Conservation (phyloP, 2,888 invertebrate species). For the Hesperia comma region DNA sequence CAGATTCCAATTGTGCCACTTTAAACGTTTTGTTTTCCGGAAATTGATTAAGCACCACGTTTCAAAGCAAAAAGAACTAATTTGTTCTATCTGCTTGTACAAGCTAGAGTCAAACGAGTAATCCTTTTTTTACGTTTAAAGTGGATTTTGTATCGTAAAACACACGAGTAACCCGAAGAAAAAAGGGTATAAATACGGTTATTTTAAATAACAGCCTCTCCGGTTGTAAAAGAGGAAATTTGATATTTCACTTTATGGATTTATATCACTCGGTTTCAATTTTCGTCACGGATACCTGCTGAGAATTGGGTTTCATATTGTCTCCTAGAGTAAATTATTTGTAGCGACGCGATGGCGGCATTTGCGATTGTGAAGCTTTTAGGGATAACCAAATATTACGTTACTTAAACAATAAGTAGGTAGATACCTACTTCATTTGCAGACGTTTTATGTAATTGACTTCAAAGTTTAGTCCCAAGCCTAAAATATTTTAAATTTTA, state of each 20-base stretch:
- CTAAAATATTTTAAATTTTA: no score
- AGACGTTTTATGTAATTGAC: no score
- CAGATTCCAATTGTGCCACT: conserved; percentile 69
- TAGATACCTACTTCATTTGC: no score
- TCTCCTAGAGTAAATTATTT: conserved; percentile 31
- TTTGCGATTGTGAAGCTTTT: conserved; percentile 4
- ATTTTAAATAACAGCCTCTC: conserved; percentile 30
- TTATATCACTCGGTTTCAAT: conserved; percentile 67
- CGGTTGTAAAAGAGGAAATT: conserved; percentile 37
- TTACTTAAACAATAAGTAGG: no score
- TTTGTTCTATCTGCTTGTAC: conserved; percentile 18
- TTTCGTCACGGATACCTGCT: conserved; percentile 59
- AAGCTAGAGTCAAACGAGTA: conserved; percentile 4
- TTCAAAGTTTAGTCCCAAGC: no score
- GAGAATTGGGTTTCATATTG: conserved; percentile 50
- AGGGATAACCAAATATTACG: conserved; percentile 4
- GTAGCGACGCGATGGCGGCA: conserved; percentile 5
- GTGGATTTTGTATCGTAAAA: conserved; percentile 1
- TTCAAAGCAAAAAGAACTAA: conserved; percentile 36
- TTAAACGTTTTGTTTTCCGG: conserved; percentile 67
- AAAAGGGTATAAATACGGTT: conserved; percentile 22
- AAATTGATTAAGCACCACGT: conserved; percentile 65
- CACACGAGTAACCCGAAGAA: not conserved
- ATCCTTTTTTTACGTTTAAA: not conserved
- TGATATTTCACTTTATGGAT: conserved; percentile 69